Conservation (phyloP, 2,797 vertebrate genomes). For the Peromyscus eremicus region DNA sequence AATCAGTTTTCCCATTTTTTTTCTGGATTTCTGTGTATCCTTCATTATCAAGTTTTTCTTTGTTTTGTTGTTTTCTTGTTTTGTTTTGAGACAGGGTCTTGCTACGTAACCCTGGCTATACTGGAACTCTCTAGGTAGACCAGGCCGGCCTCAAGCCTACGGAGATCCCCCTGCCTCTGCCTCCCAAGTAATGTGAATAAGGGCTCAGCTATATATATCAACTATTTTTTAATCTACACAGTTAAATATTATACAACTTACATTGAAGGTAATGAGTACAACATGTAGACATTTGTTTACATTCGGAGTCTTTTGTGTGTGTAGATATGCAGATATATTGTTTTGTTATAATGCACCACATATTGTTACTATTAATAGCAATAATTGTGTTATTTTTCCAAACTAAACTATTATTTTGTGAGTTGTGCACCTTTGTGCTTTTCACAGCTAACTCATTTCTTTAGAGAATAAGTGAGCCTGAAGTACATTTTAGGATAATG, state of each 20-base stretch:
- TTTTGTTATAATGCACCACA: slow-evolving; percentile 6
- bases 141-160: background rate
- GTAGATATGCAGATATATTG: background rate
- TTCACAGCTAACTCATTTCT: slow-evolving; percentile 53
- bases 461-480: slow-evolving; percentile 32
- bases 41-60: background rate
- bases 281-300: background rate
- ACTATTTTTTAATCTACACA: background rate
- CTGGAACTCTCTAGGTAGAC: background rate
- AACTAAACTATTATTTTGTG: slow-evolving; percentile 13
- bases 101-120: background rate
- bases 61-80: background rate
- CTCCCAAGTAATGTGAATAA: background rate
- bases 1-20: background rate
- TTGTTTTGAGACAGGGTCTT: background rate
- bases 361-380: background rate
- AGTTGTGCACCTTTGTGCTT: slow-evolving; percentile 13
- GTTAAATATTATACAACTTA: background rate
- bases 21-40: background rate
- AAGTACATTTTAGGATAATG: slow-evolving; percentile 54
- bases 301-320: background rate
- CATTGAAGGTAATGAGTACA: background rate
- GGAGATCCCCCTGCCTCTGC: background rate
- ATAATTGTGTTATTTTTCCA: slow-evolving; percentile 24
- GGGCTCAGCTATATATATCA: background rate